phyloP scores from a whole-genome alignment of 2,113 vertebrate species.

The Pseudolaguvia tuberculata region DNA sequence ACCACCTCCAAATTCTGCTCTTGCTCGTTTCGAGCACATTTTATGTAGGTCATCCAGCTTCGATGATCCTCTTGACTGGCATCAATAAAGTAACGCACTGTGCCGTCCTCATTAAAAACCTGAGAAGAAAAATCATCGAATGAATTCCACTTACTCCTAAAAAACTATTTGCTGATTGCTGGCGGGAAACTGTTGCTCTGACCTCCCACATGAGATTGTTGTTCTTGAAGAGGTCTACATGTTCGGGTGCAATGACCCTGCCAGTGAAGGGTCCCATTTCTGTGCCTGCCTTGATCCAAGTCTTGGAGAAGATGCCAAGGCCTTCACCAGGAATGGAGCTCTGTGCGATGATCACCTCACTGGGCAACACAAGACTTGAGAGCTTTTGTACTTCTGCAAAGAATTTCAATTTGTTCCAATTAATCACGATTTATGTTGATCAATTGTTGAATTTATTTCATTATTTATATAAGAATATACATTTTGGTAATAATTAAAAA shows the following conservation, averaged over 20 bases:
- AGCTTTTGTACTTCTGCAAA: conserved; percentile 89
- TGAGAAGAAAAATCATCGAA: conserved; percentile 48
- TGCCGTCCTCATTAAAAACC: conserved; percentile 92
- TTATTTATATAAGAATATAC: not conserved
- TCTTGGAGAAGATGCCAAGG: conserved; percentile 95
- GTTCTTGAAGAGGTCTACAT: conserved; percentile 95
- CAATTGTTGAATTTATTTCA: too few relatives aligned
- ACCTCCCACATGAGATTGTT: conserved; percentile 99
- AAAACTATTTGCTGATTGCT: not conserved
- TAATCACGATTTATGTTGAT: not conserved
- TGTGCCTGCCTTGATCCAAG: conserved; percentile 94
- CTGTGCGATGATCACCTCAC: conserved; percentile 94
- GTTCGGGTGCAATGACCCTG: conserved; percentile 85
- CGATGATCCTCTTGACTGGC: conserved; percentile 96
- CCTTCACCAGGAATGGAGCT: conserved; percentile 95
- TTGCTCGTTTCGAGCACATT: conserved; percentile 92
- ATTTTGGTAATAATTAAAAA: not conserved
- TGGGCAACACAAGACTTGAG: conserved; percentile 90
- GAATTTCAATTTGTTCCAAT: not conserved
- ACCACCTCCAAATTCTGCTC: conserved; percentile 97
- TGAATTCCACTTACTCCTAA: not conserved
- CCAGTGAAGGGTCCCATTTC: conserved; percentile 98
- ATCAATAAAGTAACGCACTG: conserved; percentile 88
- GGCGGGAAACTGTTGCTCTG: conserved; percentile 36
- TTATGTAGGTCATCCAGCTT: conserved; percentile 99